These are phyloP conservation scores for Thymallus thymallus DNA, from an alignment of 2,113 vertebrate genomes.

Conservation along the genomic window DNA sequence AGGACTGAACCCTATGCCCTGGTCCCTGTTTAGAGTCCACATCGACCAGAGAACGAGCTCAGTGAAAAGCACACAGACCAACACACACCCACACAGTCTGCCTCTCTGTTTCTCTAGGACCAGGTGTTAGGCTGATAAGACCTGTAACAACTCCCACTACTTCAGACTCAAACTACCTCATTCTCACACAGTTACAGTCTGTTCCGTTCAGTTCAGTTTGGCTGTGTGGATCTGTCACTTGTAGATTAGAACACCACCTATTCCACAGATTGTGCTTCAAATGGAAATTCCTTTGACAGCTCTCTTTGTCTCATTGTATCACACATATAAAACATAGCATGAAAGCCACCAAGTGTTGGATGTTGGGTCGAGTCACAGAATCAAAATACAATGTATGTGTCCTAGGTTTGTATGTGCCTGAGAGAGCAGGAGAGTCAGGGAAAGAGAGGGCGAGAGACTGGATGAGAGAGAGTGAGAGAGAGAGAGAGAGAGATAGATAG, in stretches of 20 bases:
- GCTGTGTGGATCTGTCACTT: slow-evolving; percentile 39
- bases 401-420: neutral
- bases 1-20: neutral
- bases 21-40: neutral
- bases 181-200: neutral
- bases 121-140: slow-evolving; percentile 70
- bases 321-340: too few species aligned
- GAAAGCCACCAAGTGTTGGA: too few species aligned
- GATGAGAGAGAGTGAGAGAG: neutral
- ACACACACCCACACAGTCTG: slow-evolving; percentile 10
- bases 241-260: slow-evolving; percentile 9
- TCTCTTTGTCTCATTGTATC: too few species aligned
- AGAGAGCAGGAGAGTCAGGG: neutral
- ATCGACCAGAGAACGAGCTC: neutral
- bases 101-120: slow-evolving; percentile 30
- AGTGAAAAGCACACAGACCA: neutral
- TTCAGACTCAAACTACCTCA: slow-evolving; percentile 31
- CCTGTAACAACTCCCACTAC: slow-evolving; percentile 52
- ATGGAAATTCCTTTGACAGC: too few species aligned
- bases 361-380: too few species aligned
- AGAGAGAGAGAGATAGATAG: neutral
- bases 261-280: too few species aligned
- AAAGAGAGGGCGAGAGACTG: neutral
- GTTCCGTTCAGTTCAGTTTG: neutral
- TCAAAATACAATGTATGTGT: too few species aligned